Evolutionary conservation across 1,140 invertebrate genomes (phyloP), one percentile per base, ranked within the genome.

Genomic region (Brevipalpus yothersi): DNA sequence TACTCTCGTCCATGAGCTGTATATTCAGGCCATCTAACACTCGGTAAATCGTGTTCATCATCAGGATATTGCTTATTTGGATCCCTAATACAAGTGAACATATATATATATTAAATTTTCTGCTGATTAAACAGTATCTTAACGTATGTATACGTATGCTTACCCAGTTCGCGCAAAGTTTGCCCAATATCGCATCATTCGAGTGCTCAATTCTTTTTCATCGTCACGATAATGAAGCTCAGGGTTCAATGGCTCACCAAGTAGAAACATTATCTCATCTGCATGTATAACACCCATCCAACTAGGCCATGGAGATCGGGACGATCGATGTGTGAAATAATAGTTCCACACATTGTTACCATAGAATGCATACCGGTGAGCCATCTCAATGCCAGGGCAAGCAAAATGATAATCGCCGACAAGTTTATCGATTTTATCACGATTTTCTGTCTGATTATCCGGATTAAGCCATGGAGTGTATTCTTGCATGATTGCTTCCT

Each of bases 331-430:
- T 61, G 82, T 86, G 71, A 86, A 96, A 68, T 89, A 87, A 71
- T 96, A 97, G 77, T 89, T 90, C 72, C 88, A 96, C 21, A 93
- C 86, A 66, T 83, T 83, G 69, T 87, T 84, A 4, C 86, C 84
- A 19, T 81, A 82, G 64, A 85, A 80, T 3, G 90, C 83, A 68
- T 94, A 93, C 21, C 81, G 75, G 65, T 84, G 79, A 9, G 89
- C 86, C 62, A 80, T 74, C 67, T 94, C 85, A 70, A 93, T 91
- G 41, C 93, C 85, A 67, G 84, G 82, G 73, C 93, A 97, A 0
- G 89, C 88, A 70, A 96, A 96, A 65, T 93, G 86, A 68, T 86
- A 90, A 72, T 97, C 93, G 3, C 91, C 91, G n/a, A 95, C 86
- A 72, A 94, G 87, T 69, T 88, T 88, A 67, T 92, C 89, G 39